A percentile compares a stretch with the other conserved stretches of the same genome.
Conservation (phyloP, 2,888 invertebrate genomes). For the Stenoptilia bipunctidactyla region DNA sequence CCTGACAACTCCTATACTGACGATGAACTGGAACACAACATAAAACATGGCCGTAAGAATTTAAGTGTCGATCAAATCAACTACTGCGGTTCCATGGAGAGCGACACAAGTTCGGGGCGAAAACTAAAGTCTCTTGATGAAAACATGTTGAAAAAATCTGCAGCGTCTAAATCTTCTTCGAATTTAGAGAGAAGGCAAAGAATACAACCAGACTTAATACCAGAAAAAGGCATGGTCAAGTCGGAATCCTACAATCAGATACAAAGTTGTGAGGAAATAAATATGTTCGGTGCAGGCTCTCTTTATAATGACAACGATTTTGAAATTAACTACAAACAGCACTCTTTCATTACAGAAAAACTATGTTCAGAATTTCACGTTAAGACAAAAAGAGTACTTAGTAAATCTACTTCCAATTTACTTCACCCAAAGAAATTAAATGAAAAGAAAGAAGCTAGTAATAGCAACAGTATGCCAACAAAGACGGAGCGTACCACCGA, state of each 20-base stretch:
- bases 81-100: slow-evolving; percentile 66
- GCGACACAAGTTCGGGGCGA: slow-evolving; percentile 58
- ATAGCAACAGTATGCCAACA: slow-evolving; percentile 64
- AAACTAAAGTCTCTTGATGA: slow-evolving; percentile 61
- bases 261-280: slow-evolving; percentile 66
- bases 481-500: slow-evolving; percentile 53
- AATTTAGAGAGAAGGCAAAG: slow-evolving; percentile 62
- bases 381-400: slow-evolving; percentile 75
- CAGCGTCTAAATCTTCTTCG: slow-evolving; percentile 54
- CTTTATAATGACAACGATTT: slow-evolving; percentile 70
- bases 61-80: slow-evolving; percentile 66
- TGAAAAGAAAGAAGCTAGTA: slow-evolving; percentile 59
- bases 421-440: slow-evolving; percentile 71
- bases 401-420: slow-evolving; percentile 75
- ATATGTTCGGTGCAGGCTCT: slow-evolving; percentile 68
- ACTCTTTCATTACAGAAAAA: slow-evolving; percentile 78
- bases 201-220: slow-evolving; percentile 65
- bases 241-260: slow-evolving; percentile 66
- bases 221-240: slow-evolving; percentile 60
- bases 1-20: slow-evolving; percentile 50
- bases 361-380: slow-evolving; percentile 79
- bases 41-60: slow-evolving; percentile 61
- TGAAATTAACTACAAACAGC: slow-evolving; percentile 66
- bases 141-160: slow-evolving; percentile 61
- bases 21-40: slow-evolving; percentile 46